phyloP scores from a whole-genome alignment of 1,140 invertebrate genomes.

The Brachionus sp. region DNA sequence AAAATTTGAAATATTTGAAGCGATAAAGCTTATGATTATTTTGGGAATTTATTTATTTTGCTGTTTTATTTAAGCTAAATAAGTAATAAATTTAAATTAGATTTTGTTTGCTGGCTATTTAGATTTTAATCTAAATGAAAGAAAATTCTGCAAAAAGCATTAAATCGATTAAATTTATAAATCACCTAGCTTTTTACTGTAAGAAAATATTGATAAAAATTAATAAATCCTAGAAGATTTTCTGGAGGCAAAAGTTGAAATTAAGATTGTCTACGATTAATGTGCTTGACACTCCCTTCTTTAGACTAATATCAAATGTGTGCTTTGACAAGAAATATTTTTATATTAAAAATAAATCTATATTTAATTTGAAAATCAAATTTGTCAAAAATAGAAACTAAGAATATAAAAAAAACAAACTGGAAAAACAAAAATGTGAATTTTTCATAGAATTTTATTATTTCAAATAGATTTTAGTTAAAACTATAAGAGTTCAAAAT shows the following conservation, averaged over 20 bases:
- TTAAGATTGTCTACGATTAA: no score
- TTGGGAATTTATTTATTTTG: no score
- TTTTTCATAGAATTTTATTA: neutral
- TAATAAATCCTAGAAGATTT: neutral
- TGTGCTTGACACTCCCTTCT: no score
- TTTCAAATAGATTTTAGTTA: neutral
- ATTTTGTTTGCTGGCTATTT: neutral
- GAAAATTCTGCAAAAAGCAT: neutral
- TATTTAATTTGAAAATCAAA: neutral
- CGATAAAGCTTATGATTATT: neutral
- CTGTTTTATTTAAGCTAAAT: no score
- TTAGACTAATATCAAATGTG: no score
- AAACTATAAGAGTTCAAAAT: neutral
- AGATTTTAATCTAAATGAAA: neutral
- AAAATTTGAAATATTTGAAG: neutral
- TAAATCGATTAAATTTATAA: neutral
- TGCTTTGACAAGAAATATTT: no score
- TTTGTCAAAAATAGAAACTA: neutral
- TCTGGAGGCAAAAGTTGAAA: no score
- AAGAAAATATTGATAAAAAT: neutral
- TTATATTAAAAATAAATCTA: neutral
- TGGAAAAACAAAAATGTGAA: neutral
- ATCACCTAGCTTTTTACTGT: neutral
- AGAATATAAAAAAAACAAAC: neutral
- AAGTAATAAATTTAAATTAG: neutral